phyloP scores from a whole-genome alignment of 2,797 vertebrate genomes.

The Syndactyla subalaris region DNA sequence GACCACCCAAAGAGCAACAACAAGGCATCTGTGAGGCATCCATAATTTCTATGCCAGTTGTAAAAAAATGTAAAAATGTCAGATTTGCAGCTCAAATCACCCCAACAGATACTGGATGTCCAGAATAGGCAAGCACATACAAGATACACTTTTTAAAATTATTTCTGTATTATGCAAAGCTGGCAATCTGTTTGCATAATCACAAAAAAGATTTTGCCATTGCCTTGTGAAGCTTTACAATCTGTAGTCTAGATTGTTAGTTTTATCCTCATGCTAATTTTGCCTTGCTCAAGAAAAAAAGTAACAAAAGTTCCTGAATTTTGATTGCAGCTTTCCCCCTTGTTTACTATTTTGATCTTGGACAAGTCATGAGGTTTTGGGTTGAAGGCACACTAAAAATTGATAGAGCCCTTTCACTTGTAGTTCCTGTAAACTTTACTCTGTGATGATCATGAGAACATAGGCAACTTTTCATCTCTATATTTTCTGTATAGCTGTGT shows the following conservation, averaged over 20 bases:
- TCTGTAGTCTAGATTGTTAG: background rate
- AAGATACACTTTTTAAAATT: background rate
- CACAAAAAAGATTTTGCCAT: background rate
- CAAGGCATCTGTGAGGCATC: conserved; percentile 1
- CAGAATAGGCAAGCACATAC: conserved; percentile 4
- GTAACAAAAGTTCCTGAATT: background rate
- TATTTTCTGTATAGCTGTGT: background rate
- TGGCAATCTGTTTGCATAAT: background rate
- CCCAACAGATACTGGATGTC: background rate
- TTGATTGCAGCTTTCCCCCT: background rate
- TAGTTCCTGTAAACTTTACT: background rate
- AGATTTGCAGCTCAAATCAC: background rate
- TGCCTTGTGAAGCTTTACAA: background rate
- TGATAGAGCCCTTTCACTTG: background rate
- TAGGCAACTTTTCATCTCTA: background rate
- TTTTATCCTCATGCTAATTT: background rate
- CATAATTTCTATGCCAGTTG: conserved; percentile 17
- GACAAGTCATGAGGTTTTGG: background rate
- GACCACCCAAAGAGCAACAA: background rate
- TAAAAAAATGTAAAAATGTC: conserved; percentile 12
- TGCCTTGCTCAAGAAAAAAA: background rate
- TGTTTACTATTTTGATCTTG: background rate
- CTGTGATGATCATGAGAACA: background rate
- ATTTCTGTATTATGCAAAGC: background rate
- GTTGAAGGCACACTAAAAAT: background rate